Conservation (phyloP, 2,888 invertebrate genomes). For the Agonopterix subpropinquella region DNA sequence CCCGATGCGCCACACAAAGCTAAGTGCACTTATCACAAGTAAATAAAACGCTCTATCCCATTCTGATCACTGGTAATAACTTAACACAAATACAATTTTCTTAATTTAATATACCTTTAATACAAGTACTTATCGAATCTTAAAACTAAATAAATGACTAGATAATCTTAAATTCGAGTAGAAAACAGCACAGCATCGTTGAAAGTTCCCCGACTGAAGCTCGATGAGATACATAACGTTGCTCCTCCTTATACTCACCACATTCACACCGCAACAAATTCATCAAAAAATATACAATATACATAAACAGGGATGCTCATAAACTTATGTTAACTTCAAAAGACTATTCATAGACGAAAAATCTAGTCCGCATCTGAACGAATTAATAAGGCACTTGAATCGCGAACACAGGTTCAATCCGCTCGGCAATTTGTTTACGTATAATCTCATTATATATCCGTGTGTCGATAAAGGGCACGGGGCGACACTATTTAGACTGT, state of each 20-base stretch:
- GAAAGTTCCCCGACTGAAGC: not conserved
- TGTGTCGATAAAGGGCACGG: conserved; percentile 33
- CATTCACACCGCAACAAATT: not conserved
- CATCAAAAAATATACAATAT: conserved; percentile 1
- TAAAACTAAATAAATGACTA: not conserved
- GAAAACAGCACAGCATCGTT: not conserved
- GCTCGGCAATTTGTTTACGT: conserved; percentile 48
- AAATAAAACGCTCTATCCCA: too few relatives aligned
- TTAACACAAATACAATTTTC: too few relatives aligned
- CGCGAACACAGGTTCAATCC: conserved; percentile 57
- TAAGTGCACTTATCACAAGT: too few relatives aligned
- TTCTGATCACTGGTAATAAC: too few relatives aligned
- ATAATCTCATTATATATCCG: conserved; percentile 24
- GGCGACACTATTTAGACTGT: conserved; percentile 59
- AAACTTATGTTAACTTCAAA: not conserved
- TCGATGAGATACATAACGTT: not conserved
- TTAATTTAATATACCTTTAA: too few relatives aligned
- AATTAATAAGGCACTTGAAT: conserved; percentile 8
- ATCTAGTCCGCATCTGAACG: conserved; percentile 3
- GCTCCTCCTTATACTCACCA: not conserved
- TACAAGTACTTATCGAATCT: too few relatives aligned
- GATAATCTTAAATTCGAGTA: not conserved
- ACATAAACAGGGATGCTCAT: too few relatives aligned
- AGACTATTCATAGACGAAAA: not conserved
- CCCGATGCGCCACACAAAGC: too few relatives aligned